Percentiles rank a stretch among this genome's conserved stretches.
phyloP scores from a whole-genome alignment of 37 sponge, comb jelly and placozoan genomes.

The Dysidea cf. avara region DNA sequence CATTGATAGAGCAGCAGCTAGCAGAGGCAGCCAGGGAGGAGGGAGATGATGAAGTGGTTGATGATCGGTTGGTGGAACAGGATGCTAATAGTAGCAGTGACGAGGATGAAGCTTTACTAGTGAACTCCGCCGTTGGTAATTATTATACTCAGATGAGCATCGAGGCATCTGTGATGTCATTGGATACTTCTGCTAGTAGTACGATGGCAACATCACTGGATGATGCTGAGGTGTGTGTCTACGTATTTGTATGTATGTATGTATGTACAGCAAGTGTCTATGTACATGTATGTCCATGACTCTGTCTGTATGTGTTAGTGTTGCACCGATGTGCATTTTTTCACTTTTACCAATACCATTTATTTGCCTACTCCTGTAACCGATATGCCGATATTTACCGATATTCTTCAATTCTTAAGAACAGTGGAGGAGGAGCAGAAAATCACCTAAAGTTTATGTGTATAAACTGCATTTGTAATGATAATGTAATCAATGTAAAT shows the following conservation, averaged over 20 bases:
- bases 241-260: not conserved
- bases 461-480: too few species aligned
- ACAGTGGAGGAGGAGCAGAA: too few species aligned
- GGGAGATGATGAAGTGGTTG: constrained; percentile 9
- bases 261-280: not conserved
- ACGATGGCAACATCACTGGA: constrained; percentile 5
- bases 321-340: too few species aligned
- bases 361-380: constrained; percentile 8
- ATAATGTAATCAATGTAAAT: too few species aligned
- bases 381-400: too few species aligned
- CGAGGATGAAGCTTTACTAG: not conserved
- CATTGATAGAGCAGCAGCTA: constrained; percentile 52
- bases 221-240: constrained; percentile 46
- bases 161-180: constrained; percentile 52
- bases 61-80: not conserved
- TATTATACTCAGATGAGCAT: constrained; percentile 4
- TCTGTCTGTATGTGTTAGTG: constrained; percentile 19
- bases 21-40: constrained; percentile 58
- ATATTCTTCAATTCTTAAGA: too few species aligned
- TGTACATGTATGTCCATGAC: not conserved
- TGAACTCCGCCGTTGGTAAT: not conserved
- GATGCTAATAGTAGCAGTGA: constrained; percentile 55
- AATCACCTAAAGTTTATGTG: too few species aligned
- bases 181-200: constrained; percentile 48
- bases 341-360: not conserved